Evolutionary conservation across 2,888 invertebrate genomes (phyloP).

Genomic region (Dasysyrphus albostriatus): DNA sequence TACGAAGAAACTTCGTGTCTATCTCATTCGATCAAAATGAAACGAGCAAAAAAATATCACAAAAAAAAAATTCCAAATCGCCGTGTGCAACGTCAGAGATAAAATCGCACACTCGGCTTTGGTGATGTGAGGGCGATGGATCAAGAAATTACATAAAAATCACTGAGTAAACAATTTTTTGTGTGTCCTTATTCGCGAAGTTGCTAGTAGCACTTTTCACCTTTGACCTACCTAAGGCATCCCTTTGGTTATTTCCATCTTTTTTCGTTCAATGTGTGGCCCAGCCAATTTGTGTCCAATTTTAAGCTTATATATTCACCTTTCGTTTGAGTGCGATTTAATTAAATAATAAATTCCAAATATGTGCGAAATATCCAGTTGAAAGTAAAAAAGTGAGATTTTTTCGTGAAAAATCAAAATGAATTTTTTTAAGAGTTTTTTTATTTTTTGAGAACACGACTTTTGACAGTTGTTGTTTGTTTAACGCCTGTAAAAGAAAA

Average conservation of each 20-base stretch:
- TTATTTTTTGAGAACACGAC: slow-evolving; percentile 77
- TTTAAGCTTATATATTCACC: slow-evolving; percentile 69
- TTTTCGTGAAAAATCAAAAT: slow-evolving; percentile 74
- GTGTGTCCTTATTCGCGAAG: slow-evolving; percentile 66
- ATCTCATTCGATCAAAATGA: slow-evolving; percentile 42
- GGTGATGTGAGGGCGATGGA: not conserved
- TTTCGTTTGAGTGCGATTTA: slow-evolving; percentile 66
- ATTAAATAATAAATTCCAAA: slow-evolving; percentile 72
- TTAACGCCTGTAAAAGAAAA: slow-evolving; percentile 77
- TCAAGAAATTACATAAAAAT: slow-evolving; percentile 65
- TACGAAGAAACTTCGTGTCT: slow-evolving; percentile 48
- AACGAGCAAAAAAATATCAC: slow-evolving; percentile 1
- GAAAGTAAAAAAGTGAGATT: slow-evolving; percentile 75
- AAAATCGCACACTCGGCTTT: slow-evolving; percentile 20
- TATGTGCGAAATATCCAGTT: slow-evolving; percentile 71
- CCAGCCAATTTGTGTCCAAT: slow-evolving; percentile 46
- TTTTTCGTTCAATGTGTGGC: slow-evolving; percentile 53
- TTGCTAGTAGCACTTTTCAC: slow-evolving; percentile 76
- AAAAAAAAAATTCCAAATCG: slow-evolving; percentile 30
- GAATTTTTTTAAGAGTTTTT: slow-evolving; percentile 70
- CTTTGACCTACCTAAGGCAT: slow-evolving; percentile 83
- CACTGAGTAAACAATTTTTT: slow-evolving; percentile 68
- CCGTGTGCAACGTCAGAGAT: slow-evolving; percentile 47
- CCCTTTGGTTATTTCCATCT: slow-evolving; percentile 78
- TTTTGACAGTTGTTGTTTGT: slow-evolving; percentile 79